Evolutionary conservation across 1,140 invertebrate species (phyloP), one percentile per base, ranked within the genome.

Genomic region (Drosophila mayri): DNA sequence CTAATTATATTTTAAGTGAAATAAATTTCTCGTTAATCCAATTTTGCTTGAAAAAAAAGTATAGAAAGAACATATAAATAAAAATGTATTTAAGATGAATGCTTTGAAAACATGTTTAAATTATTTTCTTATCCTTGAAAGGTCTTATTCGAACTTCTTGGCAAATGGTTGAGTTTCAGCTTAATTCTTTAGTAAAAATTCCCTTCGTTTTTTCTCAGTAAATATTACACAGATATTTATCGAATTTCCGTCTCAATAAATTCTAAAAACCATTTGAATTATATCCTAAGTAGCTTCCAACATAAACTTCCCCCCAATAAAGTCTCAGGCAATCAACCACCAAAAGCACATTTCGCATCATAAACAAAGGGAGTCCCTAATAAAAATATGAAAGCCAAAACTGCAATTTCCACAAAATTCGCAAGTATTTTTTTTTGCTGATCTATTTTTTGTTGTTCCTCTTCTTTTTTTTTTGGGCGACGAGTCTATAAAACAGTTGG

Each of bases 371-470:
- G 16, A 59, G 44, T 16, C 20, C 60, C 46, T 28, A 47, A 30
- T 46, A 30, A 43, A 67, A 47, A 72, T 40, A 71, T 72, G 47
- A 71, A 58, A 59, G 66, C 9, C 49, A 58, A 71, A 71, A 72
- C 43, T 72, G 66, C 66, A 71, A 72, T 72, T 59, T 58, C 37
- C 28, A 43, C 49, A 71, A 71, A 38, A 28, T 72, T 71, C 28
- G 47, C 50, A 41, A 46, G 6, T 37, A 32, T 71, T 54, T 76
- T 43, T 57, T 75, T 54, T 52, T 73, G 70, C 67, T 61, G 70
- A 73, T 73, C 70, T 73, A 52, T 44, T 74, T 74, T 37, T 35
- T 18, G 32, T 35, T 32, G 9, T 32, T 28, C 4, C 28, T n/a
- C n/a, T n/a, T n/a, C 3, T 8, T n/a, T 10, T 11, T n/a, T 11